Base-by-base conservation (phyloP, 1,140 invertebrate species). In the Tenebrio molitor region DNA sequence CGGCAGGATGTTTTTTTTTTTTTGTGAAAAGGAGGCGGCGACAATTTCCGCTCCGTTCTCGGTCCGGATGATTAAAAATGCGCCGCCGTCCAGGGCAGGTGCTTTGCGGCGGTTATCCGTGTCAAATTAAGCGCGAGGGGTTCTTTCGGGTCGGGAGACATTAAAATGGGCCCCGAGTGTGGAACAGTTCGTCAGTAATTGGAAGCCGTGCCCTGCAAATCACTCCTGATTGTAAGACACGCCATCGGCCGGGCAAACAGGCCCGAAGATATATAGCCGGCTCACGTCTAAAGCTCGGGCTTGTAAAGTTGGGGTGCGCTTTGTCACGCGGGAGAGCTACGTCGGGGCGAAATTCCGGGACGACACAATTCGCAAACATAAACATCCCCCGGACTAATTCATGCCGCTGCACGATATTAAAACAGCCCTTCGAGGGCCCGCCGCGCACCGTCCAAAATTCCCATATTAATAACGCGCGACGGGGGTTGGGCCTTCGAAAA, bases 171-270 rank as follows among this genome's bases (percentile, higher is more conserved):
- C 67, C 67, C 33, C 67, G 14, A 69, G 67, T 53, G 67, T 69
- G 23, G 46, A 53, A 36, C 8, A 33, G 44, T 53, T 34, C 69
- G 72, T 74, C 64, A 69, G 75, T 76, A 78, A 78, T 76, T 78
- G 75, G 77, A 76, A 76, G 68, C 71, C 75, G 73, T 76, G 69
- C 75, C 74, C 75, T 78, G 77, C 77, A 78, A 78, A 78, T 76
- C 77, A 78, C 75, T 78, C 70, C 72, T 78, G 77, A 78, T 78
- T 78, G 77, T 78, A 76, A 78, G 76, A 78, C 72, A 76, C 69
- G 68, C 72, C 67, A 74, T 78, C 74, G 76, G 72, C 68, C 76
- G 76, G 65, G 74, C 53, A 75, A 77, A 76, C 72, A 74, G 72
- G 44, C 69, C 66, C 58, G 69, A 76, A 76, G 77, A 76, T 76